These are phyloP conservation scores for Nanorana parkeri DNA, from an alignment of 2,113 vertebrate species.

Conservation along the genomic window DNA sequence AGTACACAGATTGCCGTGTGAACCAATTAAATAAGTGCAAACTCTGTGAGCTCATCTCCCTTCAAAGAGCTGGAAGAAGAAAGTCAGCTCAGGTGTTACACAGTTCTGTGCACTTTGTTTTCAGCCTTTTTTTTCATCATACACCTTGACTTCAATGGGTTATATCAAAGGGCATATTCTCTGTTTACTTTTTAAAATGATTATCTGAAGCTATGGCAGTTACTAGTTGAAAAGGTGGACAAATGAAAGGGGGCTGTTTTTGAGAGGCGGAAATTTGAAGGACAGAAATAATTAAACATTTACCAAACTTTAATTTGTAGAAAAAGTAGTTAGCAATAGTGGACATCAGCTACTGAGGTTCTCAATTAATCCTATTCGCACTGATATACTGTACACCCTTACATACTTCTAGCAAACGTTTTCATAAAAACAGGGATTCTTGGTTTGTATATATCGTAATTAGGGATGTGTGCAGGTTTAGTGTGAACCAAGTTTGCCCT, in stretches of 20 bases:
- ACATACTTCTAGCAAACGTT: no score
- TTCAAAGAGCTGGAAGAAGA: constrained; percentile 17
- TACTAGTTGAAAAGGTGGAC: background rate
- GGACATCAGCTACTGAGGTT: no score
- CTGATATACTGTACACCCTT: no score
- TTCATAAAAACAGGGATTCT: no score
- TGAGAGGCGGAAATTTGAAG: background rate
- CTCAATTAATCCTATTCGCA: no score
- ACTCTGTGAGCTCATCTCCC: constrained; percentile 7
- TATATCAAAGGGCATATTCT: background rate
- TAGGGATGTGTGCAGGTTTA: no score
- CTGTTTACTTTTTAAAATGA: background rate
- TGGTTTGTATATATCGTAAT: no score
- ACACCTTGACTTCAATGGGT: constrained; percentile 12
- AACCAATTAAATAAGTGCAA: constrained; percentile 12
- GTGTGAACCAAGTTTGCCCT: no score
- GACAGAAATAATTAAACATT: background rate
- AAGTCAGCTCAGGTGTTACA: constrained; percentile 9
- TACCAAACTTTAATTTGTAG: no score
- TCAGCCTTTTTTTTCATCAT: background rate
- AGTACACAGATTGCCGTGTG: constrained; percentile 1
- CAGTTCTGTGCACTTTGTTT: background rate
- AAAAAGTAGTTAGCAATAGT: no score
- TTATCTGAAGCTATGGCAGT: no score
- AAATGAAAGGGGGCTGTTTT: constrained; percentile 1